A percentile compares a stretch with the other conserved stretches of the same genome.
These are phyloP conservation scores for Cephalotes varians DNA, from an alignment of 2,888 invertebrate genomes.

Conservation along the genomic window DNA sequence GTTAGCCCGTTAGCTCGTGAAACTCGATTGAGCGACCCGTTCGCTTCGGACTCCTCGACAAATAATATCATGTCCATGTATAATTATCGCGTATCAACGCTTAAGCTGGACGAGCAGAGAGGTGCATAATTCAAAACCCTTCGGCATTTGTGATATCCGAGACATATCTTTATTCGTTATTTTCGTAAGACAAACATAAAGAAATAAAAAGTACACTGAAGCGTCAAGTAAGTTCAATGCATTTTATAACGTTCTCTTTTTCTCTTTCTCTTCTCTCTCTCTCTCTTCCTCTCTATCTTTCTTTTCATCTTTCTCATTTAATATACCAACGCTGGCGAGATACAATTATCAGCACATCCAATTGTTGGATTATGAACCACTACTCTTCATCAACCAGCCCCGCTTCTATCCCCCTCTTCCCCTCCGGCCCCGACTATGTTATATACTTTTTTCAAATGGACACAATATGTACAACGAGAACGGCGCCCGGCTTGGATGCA, in stretches of 20 bases:
- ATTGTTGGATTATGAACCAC: conserved; percentile 71
- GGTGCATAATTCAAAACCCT: conserved; percentile 77
- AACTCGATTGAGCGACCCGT: neutral
- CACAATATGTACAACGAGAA: conserved; percentile 66
- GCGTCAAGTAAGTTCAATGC: conserved; percentile 79
- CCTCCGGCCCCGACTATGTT: conserved; percentile 52
- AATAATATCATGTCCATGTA: conserved; percentile 55
- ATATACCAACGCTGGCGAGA: conserved; percentile 69
- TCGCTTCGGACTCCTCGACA: conserved; percentile 7
- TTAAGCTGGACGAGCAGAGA: conserved; percentile 58
- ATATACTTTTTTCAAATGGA: conserved; percentile 59
- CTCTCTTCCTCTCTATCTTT: neutral
- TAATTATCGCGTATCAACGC: conserved; percentile 45
- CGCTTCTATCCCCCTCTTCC: conserved; percentile 58
- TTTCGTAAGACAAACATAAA: conserved; percentile 83
- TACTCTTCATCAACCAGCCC: conserved; percentile 69
- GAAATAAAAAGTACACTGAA: conserved; percentile 83
- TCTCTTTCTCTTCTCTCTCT: neutral
- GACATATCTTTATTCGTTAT: conserved; percentile 76
- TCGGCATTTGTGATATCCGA: conserved; percentile 77
- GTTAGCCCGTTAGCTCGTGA: conserved; percentile 5
- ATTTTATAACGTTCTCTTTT: conserved; percentile 66
- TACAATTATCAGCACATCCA: conserved; percentile 70
- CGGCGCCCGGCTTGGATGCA: neutral
- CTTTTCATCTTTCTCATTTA: conserved; percentile 65